Conservation (phyloP, 1,140 invertebrate genomes). For the Brachionus asplanchnoidis region DNA sequence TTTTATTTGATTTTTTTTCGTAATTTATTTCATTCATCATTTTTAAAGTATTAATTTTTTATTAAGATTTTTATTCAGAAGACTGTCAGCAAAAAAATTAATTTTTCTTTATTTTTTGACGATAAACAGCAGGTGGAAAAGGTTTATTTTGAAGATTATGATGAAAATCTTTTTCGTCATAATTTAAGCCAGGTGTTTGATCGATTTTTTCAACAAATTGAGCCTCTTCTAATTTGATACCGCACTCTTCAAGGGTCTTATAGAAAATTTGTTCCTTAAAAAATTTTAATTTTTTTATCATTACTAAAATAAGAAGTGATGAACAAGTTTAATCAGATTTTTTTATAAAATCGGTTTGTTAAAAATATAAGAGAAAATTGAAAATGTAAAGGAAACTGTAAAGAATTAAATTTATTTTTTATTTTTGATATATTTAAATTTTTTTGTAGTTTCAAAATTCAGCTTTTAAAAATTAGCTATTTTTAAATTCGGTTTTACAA, state of each 20-base stretch:
- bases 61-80: no score
- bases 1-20: background rate
- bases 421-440: no score
- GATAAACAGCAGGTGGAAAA: background rate
- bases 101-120: background rate
- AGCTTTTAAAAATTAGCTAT: no score
- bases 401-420: no score
- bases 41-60: background rate
- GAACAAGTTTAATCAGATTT: no score
- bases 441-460: no score
- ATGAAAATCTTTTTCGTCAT: constrained; percentile 15
- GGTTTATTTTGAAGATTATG: constrained; percentile 9
- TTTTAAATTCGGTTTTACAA: no score
- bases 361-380: no score
- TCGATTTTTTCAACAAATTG: constrained; percentile 30
- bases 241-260: background rate
- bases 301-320: no score
- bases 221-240: constrained; percentile 10
- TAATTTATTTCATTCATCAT: background rate
- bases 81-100: background rate
- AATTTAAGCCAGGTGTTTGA: constrained; percentile 3
- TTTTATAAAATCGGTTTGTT: background rate
- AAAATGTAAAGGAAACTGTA: no score
- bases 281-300: background rate
- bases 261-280: constrained; percentile 24